Percentiles rank a stretch among this genome's conserved stretches.
These are phyloP conservation scores for Opisthocomus hoazin DNA, from an alignment of 2,113 vertebrate genomes.

Conservation along the genomic window DNA sequence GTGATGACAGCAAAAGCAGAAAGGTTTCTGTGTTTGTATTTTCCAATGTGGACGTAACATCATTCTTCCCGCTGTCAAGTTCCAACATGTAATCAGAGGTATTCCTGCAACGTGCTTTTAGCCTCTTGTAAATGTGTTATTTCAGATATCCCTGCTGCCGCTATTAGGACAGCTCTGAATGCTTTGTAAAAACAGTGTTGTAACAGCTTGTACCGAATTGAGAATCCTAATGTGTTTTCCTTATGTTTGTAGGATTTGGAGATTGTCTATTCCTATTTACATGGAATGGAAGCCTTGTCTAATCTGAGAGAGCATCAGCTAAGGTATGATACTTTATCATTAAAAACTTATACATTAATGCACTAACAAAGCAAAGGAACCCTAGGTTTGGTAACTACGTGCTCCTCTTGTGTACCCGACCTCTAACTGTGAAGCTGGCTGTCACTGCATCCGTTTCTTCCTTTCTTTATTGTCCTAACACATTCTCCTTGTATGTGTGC, in stretches of 20 bases:
- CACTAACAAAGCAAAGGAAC: background rate
- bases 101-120: background rate
- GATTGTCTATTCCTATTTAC: constrained; percentile 97
- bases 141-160: background rate
- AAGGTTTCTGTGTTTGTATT: background rate
- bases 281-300: constrained; percentile 97
- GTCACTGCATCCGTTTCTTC: background rate
- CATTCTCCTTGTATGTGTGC: background rate
- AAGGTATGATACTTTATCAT: constrained; percentile 73
- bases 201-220: background rate
- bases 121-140: background rate
- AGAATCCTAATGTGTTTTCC: constrained; percentile 26
- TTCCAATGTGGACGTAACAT: background rate
- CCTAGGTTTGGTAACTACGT: background rate
- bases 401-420: background rate
- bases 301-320: constrained; percentile 96
- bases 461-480: background rate
- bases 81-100: background rate
- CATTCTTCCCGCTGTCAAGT: background rate
- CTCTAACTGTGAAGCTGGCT: background rate
- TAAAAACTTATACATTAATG: background rate
- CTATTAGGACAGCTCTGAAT: background rate
- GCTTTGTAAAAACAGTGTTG: background rate
- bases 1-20: background rate
- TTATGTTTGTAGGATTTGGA: constrained; percentile 87